Evolutionary conservation across 37 sponge, comb jelly and placozoan genomes (phyloP).

Genomic region (Mnemiopsis leidyi): DNA sequence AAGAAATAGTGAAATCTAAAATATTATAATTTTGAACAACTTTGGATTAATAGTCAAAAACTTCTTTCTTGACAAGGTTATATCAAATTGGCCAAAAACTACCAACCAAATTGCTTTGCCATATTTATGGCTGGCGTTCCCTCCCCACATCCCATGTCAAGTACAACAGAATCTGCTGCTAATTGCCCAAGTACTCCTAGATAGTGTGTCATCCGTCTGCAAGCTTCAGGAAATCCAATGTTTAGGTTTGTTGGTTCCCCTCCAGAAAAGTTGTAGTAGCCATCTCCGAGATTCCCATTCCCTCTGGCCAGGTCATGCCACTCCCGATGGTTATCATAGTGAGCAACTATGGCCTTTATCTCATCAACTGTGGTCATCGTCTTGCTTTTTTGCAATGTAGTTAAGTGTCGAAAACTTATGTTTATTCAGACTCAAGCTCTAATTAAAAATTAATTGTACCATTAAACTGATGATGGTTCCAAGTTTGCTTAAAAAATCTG

Average conservation of each 20-base stretch:
- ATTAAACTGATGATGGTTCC: too few species aligned
- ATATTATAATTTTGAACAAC: too few species aligned
- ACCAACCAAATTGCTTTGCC: slow-evolving; percentile 10
- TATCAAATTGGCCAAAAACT: too few species aligned
- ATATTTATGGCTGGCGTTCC: slow-evolving; percentile 25
- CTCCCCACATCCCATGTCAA: slow-evolving; percentile 34
- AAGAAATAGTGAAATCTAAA: too few species aligned
- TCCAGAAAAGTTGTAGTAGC: slow-evolving; percentile 17
- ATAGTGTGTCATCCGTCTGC: slow-evolving; percentile 16
- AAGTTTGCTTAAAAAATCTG: too few species aligned
- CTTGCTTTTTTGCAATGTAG: not conserved
- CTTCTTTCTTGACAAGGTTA: too few species aligned
- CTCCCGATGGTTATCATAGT: slow-evolving; percentile 24
- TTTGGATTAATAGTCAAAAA: too few species aligned
- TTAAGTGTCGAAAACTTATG: too few species aligned
- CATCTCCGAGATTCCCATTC: not conserved
- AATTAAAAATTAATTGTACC: too few species aligned
- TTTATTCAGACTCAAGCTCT: too few species aligned
- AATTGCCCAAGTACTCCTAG: not conserved
- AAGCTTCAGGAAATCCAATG: slow-evolving; percentile 2
- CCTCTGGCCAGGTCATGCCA: slow-evolving; percentile 27
- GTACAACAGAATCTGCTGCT: not conserved
- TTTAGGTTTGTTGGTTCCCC: not conserved
- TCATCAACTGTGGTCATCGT: slow-evolving; percentile 11
- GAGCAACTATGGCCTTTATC: not conserved